Evolutionary conservation across 2,113 vertebrate genomes (phyloP), one percentile per base, ranked within the genome.

Genomic region (Podiceps cristatus): DNA sequence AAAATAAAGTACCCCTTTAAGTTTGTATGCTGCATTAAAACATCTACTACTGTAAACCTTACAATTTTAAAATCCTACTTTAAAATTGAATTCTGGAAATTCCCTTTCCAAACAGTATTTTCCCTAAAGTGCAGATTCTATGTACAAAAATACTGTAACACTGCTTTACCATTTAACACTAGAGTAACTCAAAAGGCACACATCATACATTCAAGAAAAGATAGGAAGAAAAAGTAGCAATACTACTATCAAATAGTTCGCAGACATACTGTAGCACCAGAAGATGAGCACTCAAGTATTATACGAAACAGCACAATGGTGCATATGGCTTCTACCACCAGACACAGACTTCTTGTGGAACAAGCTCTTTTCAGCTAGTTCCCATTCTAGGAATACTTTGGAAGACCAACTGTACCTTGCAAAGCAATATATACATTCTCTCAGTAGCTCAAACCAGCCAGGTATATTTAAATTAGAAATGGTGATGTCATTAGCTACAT

Each of bases 161-260:
- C 95, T 97, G 97, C 96, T 97, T 96, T 98, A 97, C 97, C 96
- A 94, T 96, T 97, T 97, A 97, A 98, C 98, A 98, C 96, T 96
- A 98, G 97, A 98, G 90, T 96, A 95, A 99, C 98, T 98, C 96
- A 97, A 98, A 99, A 99, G 99, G 98, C 99, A 99, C 98, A 98
- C 95, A 62, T 97, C 83, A 96, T 98, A 98, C 97, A 98, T 98
- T 98, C 96, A 95, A 96, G 96, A 97, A 97, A 85, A 97, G 91
- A 98, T 35, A 95, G 97, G 96, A 94, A 95, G 86, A 96, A 93
- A 86, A 92, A 96, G 90, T 88, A 97, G 98, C 96, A 71, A 90
- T 47, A 67, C 89, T 87, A 94, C 86, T 93, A 96, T 88, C 92
- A 89, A 84, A 81, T 10, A 94, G 80, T 96, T 96, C 93, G 96